Evolutionary conservation across 2,113 vertebrate species (phyloP), one percentile per base, ranked within the genome.

Genomic region (Microtus ochrogaster): DNA sequence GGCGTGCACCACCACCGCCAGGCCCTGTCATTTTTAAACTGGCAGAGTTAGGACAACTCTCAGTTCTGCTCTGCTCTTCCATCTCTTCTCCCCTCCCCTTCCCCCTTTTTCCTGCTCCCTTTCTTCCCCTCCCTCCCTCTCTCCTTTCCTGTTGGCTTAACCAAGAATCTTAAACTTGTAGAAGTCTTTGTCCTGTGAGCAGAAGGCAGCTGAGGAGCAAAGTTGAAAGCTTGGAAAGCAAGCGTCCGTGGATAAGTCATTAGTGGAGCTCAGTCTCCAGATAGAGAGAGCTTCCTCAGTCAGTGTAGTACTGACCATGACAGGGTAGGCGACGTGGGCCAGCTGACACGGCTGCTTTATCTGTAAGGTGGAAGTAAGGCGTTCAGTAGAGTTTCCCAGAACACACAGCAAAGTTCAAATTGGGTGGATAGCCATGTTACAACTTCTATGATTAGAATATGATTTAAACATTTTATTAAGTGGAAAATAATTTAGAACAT

Each of bases 91-190:
- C 33, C 70, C 36, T 21, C 0, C 61, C 61, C 6, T 63, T 24
- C 73, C 12, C 49, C 49, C 6, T 47, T 13, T 24, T 1, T 14
- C 16, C 26, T n/a, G 9, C 9, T 8, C 55, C 16, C 26, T 2
- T 1, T 24, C 19, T 3, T 5, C 13, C 10, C 36, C 7, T n/a
- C 52, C 52, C 52, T 55, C 1, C 16, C 11, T 36, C 1, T 3
- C 0, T 61, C 30, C 8, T 19, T 24, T 14, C 47, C 30, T 19
- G 7, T 14, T 12, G 36, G 6, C 0, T 19, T n/a, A 77, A 21
- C 4, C 61, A 44, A 41, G 68, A 7, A 63, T 13, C 14, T 90
- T 70, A 6, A 2, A 5, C 26, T 36, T 21, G 7, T 2, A 13
- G n/a, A 5, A 52, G 2, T 79, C 65, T 30, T 22, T 86, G 4